Evolutionary conservation across 2,113 vertebrate genomes (phyloP), one percentile per base, ranked within the genome.

Genomic region (Perccottus glenii): DNA sequence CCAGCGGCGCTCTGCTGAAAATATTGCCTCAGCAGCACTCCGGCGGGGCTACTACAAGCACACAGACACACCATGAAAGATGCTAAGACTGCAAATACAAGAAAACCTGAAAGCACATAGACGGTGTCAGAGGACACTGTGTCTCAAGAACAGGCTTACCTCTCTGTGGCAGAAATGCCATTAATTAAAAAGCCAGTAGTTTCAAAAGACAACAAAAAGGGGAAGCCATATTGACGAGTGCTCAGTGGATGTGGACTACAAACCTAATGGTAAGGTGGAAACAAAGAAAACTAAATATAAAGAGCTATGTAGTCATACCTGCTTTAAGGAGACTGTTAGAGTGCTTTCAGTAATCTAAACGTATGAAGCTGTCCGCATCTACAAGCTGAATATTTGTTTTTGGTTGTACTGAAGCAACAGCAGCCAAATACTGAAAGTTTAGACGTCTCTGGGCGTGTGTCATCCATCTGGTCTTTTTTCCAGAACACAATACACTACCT

Each of bases 1-100:
- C 82, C 93, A 93, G 87, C 87, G 89, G 10, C 85, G 89, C 78
- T 91, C 92, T 0, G 93, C 93, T 0, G 93, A 93, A 78, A 81
- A 77, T 73, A 93, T 93, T 56, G 89, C 90, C 59, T 85, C 75
- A 0, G 86, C 68, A 0, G 91, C 91, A 1, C 84, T 93, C 38
- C 73, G 73, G 51, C 85, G 67, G 45, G 84, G 90, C 82, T 91
- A 85, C 88, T 93, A 93, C 75, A 90, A 75, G 73, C 91, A 90
- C 35, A 87, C 75, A 0, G 73, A 75, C 70, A 49, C 77, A 0
- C 84, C 86, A 70, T 90, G 88, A 89, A 16, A 1, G 45, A 50
- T 0, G 43, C 19, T 14, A 64, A 2, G 42, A 11, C 60, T 27
- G 52, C 42, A 12, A 35, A 42, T 40, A 12, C 67, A 33, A 45